Evolutionary conservation across 2,888 invertebrate species (phyloP).

Genomic region (Choreutis nemorana): DNA sequence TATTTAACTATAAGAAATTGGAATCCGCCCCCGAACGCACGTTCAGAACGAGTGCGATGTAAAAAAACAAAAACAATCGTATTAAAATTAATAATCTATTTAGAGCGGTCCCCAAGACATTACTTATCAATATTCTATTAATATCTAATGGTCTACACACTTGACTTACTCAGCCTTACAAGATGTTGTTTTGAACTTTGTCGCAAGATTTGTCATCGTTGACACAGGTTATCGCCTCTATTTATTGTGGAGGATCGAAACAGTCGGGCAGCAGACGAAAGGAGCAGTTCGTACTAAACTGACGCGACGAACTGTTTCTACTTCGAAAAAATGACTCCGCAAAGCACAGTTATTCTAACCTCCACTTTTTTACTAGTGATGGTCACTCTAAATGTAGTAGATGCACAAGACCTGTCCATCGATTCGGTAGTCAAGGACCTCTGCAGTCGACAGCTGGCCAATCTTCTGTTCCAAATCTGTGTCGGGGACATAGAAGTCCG

Average conservation of each 20-base stretch:
- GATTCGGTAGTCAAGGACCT: constrained; percentile 25
- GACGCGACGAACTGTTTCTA: neutral
- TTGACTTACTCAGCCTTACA: constrained; percentile 22
- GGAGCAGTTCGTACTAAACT: constrained; percentile 26
- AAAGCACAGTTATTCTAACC: too few relatives aligned
- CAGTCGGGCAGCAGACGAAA: constrained; percentile 41
- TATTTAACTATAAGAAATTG: too few relatives aligned
- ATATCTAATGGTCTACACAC: constrained; percentile 40
- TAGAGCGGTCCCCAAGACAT: too few relatives aligned
- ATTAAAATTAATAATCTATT: too few relatives aligned
- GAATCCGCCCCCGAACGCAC: too few relatives aligned
- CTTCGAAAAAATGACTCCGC: neutral
- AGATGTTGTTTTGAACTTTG: constrained; percentile 60
- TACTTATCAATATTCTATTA: constrained; percentile 46
- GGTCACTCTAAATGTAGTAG: too few relatives aligned
- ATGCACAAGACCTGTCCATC: constrained; percentile 9
- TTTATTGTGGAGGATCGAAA: constrained; percentile 41
- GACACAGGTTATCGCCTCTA: constrained; percentile 58
- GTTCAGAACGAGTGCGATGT: too few relatives aligned
- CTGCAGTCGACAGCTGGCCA: constrained; percentile 33
- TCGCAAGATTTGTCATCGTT: constrained; percentile 41
- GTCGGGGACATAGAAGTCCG: constrained; percentile 23
- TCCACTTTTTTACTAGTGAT: neutral
- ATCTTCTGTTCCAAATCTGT: constrained; percentile 31
- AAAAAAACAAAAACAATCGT: too few relatives aligned